Percentiles rank a stretch among this genome's conserved stretches.
Evolutionary conservation across 2,797 vertebrate genomes (phyloP).

Genomic region (Ispidina lecontei): DNA sequence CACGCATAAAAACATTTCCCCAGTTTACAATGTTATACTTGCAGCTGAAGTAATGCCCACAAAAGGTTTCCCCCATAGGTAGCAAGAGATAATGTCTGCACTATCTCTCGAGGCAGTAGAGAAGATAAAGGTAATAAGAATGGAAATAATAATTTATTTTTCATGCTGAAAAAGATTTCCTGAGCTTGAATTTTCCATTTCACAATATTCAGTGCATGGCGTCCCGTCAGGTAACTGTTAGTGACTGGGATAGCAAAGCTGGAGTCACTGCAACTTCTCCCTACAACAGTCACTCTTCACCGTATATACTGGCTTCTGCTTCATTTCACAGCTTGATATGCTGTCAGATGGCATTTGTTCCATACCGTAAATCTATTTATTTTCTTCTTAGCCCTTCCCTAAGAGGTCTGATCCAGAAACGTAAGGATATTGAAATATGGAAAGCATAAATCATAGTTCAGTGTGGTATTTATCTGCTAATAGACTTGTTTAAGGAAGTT

Average conservation of each 20-base stretch:
- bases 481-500: not conserved
- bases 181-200: not conserved
- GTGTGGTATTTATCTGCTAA: not conserved
- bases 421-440: not conserved
- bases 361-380: not conserved
- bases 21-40: conserved; percentile 1
- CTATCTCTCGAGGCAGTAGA: not conserved
- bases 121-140: not conserved
- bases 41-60: not conserved
- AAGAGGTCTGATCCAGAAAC: not conserved
- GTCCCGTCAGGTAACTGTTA: not conserved
- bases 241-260: not conserved
- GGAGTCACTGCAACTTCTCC: not conserved
- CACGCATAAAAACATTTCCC: not conserved
- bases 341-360: not conserved
- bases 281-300: not conserved
- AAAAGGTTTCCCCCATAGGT: not conserved
- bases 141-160: not conserved
- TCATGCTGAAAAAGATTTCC: not conserved
- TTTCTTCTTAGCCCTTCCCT: not conserved
- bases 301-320: not conserved
- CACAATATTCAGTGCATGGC: not conserved
- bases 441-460: not conserved
- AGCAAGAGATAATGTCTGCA: not conserved
- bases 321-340: not conserved